Conservation (phyloP, 1,140 invertebrate genomes). For the Euura saliciscinereae region DNA sequence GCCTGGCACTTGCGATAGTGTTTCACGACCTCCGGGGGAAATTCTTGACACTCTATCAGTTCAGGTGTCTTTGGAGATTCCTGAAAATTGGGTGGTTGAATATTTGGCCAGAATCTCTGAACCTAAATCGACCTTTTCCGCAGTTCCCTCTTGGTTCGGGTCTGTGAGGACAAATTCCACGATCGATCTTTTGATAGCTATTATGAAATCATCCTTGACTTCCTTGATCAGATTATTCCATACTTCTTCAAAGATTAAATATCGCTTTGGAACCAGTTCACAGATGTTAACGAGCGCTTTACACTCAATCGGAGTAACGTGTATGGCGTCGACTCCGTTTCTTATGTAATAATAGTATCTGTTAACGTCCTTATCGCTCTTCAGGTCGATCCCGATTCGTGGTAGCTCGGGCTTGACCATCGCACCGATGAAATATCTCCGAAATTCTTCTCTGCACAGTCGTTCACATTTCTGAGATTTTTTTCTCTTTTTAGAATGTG, state of each 20-base stretch:
- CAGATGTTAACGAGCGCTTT: slow-evolving; percentile 64
- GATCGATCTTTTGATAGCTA: slow-evolving; percentile 85
- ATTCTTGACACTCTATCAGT: background rate
- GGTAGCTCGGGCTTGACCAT: slow-evolving; percentile 63
- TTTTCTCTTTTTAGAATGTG: too few species aligned
- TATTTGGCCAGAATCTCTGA: background rate
- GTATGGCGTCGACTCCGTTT: slow-evolving; percentile 86
- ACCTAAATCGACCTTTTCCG: background rate
- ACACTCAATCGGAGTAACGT: slow-evolving; percentile 78
- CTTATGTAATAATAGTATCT: slow-evolving; percentile 90
- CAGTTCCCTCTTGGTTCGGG: slow-evolving; percentile 48
- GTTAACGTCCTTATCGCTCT: slow-evolving; percentile 70
- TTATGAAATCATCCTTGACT: slow-evolving; percentile 79
- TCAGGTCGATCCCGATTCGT: slow-evolving; percentile 27
- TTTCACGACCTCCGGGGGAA: background rate
- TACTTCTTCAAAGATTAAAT: slow-evolving; percentile 64
- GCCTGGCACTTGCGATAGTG: background rate
- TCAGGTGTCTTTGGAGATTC: background rate
- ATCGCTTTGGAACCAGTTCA: slow-evolving; percentile 56
- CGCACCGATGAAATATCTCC: slow-evolving; percentile 77
- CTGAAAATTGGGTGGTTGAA: background rate
- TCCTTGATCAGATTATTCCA: slow-evolving; percentile 67
- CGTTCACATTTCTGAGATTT: background rate
- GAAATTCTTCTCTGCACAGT: slow-evolving; percentile 72
- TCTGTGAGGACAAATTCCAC: slow-evolving; percentile 85